Evolutionary conservation across 2,888 invertebrate species (phyloP), one percentile per base, ranked within the genome.

Genomic region (Leptura quadrifasciata): DNA sequence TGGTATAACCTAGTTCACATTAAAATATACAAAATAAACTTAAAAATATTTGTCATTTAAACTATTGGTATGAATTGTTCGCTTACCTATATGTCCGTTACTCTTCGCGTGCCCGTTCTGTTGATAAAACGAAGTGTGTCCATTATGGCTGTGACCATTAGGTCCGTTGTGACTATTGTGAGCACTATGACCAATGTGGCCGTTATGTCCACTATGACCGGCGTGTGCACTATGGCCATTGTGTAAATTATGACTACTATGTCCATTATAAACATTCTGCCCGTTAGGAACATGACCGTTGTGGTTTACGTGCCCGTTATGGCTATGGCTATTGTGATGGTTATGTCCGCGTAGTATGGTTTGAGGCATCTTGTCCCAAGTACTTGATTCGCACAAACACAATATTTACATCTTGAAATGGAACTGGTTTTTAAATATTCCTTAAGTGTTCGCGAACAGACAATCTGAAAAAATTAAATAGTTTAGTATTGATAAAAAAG

Each of bases 61-160:
- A n/a, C n/a, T n/a, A n/a, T n/a, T n/a, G n/a, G n/a, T n/a, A n/a
- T n/a, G n/a, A n/a, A n/a, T n/a, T n/a, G n/a, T 10, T 31, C n/a
- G 85, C 86, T 87, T 80, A 86, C 87, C 87, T 74, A 85, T 81
- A 79, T 88, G 87, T 70, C 88, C 88, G 72, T 88, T 88, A 67
- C 76, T 85, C 81, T 88, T 88, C 17, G 81, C 81, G 72, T 87
- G 85, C 58, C 84, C 83, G 76, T 85, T 85, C 74, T 83, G 84
- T 18, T 79, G 80, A 60, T 76, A 83, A 24, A 79, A 21, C 0
- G 76, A 67, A 39, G 79, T 68, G 31, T 81, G 81, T 54, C 81
- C 82, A 55, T 85, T 86, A 58, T 69, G 69, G 54, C 47, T 58
- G 47, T 82, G 82, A 76, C 78, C 81, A 39, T 24, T 55, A 39